Conservation (phyloP, 2,797 vertebrate species). For the Danionella dracula region DNA sequence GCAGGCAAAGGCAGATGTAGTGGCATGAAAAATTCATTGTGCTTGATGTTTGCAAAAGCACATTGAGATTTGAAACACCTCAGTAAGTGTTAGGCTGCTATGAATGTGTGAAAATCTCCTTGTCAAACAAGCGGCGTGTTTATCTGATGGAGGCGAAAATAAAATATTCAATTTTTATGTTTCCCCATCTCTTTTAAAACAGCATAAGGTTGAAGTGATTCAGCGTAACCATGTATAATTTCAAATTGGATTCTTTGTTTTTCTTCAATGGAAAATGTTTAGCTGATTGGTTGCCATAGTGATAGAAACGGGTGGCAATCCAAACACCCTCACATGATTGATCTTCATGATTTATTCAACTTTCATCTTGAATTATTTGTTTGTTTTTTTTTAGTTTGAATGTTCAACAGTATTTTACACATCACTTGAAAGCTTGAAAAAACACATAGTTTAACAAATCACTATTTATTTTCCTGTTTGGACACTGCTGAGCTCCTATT, state of each 20-base stretch:
- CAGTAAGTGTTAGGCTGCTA: conserved; percentile 51
- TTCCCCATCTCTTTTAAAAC: conserved; percentile 22
- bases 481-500: background rate
- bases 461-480: too few species aligned
- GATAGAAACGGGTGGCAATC: conserved; percentile 5
- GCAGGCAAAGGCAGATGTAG: conserved; percentile 64
- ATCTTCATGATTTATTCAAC: conserved; percentile 31
- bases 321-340: conserved; percentile 18
- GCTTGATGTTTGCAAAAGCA: conserved; percentile 67
- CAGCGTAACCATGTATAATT: background rate
- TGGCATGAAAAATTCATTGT: conserved; percentile 70
- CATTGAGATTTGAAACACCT: conserved; percentile 55
- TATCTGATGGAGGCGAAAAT: conserved; percentile 16
- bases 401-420: too few species aligned
- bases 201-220: conserved; percentile 18
- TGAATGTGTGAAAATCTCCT: conserved; percentile 33
- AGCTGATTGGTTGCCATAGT: background rate
- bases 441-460: too few species aligned
- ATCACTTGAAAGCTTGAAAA: too few species aligned
- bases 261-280: conserved; percentile 12
- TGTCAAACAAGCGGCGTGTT: conserved; percentile 29
- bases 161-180: conserved; percentile 10
- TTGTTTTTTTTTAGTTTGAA: too few species aligned
- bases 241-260: background rate
- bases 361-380: conserved; percentile 33